These are phyloP conservation scores for Apaloderma vittatum DNA, from an alignment of 2,113 vertebrate species.

Conservation along the genomic window DNA sequence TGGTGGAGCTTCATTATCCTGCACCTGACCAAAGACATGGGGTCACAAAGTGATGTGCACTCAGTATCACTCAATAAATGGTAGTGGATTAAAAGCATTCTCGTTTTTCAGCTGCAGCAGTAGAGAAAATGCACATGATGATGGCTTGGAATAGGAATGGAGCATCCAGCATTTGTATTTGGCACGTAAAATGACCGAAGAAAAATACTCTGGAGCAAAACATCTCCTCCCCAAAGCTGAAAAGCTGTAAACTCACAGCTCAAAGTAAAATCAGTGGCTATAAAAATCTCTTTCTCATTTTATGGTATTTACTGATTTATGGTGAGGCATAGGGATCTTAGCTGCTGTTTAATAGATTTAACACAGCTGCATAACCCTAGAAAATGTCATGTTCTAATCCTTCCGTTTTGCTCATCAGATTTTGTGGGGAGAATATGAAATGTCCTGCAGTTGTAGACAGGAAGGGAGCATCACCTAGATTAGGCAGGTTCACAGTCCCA, in stretches of 20 bases:
- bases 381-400: conserved; percentile 21
- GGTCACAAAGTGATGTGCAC: not conserved
- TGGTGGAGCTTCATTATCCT: not conserved
- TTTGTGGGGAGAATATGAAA: not conserved
- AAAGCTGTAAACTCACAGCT: conserved; percentile 18
- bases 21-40: not conserved
- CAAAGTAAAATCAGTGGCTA: conserved; percentile 41
- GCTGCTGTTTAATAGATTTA: conserved; percentile 54
- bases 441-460: not conserved
- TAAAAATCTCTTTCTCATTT: conserved; percentile 32
- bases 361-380: conserved; percentile 35
- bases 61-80: not conserved
- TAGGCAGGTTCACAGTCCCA: not conserved
- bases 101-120: not conserved
- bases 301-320: conserved; percentile 55
- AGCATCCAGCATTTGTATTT: not conserved
- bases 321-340: conserved; percentile 5
- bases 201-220: not conserved
- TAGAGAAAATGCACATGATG: not conserved
- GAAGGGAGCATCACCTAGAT: not conserved
- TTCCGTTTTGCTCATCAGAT: not conserved
- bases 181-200: conserved; percentile 2
- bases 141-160: not conserved
- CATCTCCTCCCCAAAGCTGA: not conserved
- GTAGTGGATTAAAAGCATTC: not conserved